A percentile compares a stretch with the other conserved stretches of the same genome.
Evolutionary conservation across 2,797 vertebrate species (phyloP).

Genomic region (Manis javanica): DNA sequence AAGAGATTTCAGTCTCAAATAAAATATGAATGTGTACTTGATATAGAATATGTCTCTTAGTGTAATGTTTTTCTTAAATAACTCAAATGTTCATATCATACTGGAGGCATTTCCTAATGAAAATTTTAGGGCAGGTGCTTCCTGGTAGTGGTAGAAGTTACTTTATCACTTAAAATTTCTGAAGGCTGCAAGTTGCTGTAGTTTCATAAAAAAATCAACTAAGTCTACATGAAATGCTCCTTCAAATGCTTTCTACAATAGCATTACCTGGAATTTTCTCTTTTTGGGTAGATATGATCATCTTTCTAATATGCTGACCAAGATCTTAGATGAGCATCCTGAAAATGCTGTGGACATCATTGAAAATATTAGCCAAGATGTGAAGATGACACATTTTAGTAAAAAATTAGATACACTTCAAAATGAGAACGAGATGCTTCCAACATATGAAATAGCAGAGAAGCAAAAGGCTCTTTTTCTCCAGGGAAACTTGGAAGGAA

Average conservation of each 20-base stretch:
- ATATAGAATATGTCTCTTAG: not conserved
- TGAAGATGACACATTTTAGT: constrained; percentile 89
- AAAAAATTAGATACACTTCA: constrained; percentile 89
- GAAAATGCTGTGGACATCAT: constrained; percentile 92
- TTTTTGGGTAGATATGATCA: constrained; percentile 93
- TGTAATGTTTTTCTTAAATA: constrained; percentile 28
- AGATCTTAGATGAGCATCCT: constrained; percentile 93
- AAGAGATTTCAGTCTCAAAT: constrained; percentile 21
- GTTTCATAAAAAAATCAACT: not conserved
- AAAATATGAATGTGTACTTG: constrained; percentile 29
- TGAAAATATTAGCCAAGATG: constrained; percentile 92
- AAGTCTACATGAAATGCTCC: not conserved
- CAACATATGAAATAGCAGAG: constrained; percentile 89
- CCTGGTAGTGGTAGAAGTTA: not conserved
- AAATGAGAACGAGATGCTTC: constrained; percentile 83
- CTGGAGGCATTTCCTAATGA: not conserved
- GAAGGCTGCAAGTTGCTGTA: constrained; percentile 29
- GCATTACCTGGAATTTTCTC: constrained; percentile 44
- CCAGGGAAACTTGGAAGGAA: constrained; percentile 75
- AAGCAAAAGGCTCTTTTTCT: constrained; percentile 89
- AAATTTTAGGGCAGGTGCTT: constrained; percentile 34
- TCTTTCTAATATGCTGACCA: constrained; percentile 90
- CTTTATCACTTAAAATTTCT: constrained; percentile 12
- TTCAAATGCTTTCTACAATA: not conserved
- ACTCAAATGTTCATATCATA: not conserved